Evolutionary conservation across 2,888 invertebrate genomes (phyloP).

Genomic region (Apamea sordens): DNA sequence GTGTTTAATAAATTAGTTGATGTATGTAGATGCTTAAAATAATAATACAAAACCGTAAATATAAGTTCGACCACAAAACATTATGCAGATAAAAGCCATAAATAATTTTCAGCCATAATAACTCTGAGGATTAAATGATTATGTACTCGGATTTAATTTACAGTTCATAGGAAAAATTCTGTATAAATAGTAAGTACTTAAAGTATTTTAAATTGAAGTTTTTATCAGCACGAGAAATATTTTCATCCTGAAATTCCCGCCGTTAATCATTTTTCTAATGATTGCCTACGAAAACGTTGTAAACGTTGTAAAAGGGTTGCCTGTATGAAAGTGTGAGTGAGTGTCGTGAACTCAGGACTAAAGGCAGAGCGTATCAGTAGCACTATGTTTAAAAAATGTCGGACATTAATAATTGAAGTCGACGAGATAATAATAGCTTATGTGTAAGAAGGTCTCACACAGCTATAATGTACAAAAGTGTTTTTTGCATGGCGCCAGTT

Average conservation of each 20-base stretch:
- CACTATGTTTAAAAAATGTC: conserved; percentile 7
- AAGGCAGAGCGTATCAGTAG: conserved; percentile 2
- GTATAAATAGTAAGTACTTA: neutral
- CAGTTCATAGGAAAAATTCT: neutral
- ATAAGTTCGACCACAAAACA: neutral
- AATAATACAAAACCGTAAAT: neutral
- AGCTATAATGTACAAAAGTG: too few relatives aligned
- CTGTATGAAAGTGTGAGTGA: neutral
- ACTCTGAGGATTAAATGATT: neutral
- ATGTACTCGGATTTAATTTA: neutral
- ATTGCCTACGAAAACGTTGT: neutral
- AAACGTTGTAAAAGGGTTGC: neutral
- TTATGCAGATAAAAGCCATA: neutral
- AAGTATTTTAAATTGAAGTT: neutral
- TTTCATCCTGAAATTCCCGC: neutral
- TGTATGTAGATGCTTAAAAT: neutral
- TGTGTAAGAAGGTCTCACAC: too few relatives aligned
- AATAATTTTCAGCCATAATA: neutral
- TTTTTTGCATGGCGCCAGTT: too few relatives aligned
- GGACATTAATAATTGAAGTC: too few relatives aligned
- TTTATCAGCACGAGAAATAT: neutral
- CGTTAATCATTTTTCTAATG: neutral
- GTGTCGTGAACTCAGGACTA: neutral
- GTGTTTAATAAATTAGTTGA: neutral
- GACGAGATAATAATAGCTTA: too few relatives aligned